These are phyloP conservation scores for Edolisoma coerulescens DNA, from an alignment of 2,113 vertebrate genomes.

Conservation along the genomic window DNA sequence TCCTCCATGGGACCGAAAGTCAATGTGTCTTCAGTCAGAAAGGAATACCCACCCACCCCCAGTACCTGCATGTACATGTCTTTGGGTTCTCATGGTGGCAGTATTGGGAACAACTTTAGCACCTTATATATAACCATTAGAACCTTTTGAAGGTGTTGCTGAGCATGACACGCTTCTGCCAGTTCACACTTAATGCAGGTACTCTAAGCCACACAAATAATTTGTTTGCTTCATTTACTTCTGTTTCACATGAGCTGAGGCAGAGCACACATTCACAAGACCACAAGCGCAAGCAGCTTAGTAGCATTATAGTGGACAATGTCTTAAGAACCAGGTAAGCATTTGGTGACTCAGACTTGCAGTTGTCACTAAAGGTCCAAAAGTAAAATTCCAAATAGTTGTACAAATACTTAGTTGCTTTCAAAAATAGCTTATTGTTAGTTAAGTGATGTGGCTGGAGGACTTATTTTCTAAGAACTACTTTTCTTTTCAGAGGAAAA, in stretches of 20 bases:
- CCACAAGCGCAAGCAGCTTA: background rate
- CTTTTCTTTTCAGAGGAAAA: background rate
- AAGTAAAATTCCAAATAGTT: background rate
- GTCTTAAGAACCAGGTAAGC: background rate
- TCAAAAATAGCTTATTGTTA: background rate
- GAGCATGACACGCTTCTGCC: background rate
- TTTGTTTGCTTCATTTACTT: background rate
- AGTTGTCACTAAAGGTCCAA: background rate
- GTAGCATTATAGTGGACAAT: background rate
- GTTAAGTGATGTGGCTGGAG: background rate
- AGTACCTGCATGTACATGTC: accelerated
- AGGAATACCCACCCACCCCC: background rate
- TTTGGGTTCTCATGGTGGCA: background rate
- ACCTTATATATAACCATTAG: background rate
- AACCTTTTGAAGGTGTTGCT: background rate
- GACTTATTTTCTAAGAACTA: background rate
- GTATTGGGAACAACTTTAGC: background rate
- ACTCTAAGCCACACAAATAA: background rate
- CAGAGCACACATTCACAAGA: background rate
- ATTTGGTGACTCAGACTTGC: background rate
- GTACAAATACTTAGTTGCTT: background rate
- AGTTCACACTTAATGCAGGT: background rate
- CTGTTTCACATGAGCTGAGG: background rate
- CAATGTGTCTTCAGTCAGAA: background rate
- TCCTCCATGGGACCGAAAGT: background rate